Conservation (phyloP, 1,140 invertebrate species). For the Delia radicum region DNA sequence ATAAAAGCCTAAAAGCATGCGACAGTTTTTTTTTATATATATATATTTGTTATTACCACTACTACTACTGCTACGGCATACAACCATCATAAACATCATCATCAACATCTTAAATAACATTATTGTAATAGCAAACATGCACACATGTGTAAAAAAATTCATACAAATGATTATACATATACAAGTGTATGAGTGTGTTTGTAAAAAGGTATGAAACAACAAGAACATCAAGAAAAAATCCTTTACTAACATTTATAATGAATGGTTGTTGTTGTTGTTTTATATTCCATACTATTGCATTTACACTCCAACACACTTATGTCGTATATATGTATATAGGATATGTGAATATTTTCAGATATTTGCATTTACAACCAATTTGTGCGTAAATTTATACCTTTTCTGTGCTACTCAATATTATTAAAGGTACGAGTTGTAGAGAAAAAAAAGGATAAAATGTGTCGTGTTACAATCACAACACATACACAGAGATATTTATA, state of each 20-base stretch:
- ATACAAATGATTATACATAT: neutral
- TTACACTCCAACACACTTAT: neutral
- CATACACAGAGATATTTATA: neutral
- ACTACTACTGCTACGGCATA: neutral
- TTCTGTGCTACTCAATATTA: neutral
- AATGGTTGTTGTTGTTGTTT: neutral
- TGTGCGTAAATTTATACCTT: neutral
- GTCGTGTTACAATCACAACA: neutral
- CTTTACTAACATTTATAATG: neutral
- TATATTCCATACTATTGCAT: neutral
- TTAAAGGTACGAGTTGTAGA: neutral
- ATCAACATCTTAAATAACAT: neutral
- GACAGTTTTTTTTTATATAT: neutral
- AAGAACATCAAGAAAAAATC: neutral
- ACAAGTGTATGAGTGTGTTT: too few relatives aligned
- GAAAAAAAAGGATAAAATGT: neutral
- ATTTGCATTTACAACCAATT: neutral
- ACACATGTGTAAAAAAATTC: neutral
- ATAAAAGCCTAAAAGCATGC: neutral
- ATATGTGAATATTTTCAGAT: too few relatives aligned
- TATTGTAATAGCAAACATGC: neutral
- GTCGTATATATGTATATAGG: too few relatives aligned
- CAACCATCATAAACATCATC: neutral
- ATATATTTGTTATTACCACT: neutral
- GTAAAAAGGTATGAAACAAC: neutral